These are phyloP conservation scores for Campoletis sonorensis DNA, from an alignment of 1,140 invertebrate genomes.

Conservation along the genomic window DNA sequence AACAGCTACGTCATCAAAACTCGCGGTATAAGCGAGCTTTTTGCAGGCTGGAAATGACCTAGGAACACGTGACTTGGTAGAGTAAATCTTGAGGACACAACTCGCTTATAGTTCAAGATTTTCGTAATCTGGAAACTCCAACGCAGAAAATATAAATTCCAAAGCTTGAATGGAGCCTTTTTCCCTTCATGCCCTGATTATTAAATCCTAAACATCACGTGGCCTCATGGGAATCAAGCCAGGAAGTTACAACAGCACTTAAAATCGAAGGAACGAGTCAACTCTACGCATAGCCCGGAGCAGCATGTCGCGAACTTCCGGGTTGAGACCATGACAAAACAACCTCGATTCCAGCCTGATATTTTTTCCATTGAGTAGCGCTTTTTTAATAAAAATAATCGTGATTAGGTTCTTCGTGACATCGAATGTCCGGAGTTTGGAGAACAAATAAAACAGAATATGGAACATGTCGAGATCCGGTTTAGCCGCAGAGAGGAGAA, in stretches of 20 bases:
- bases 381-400: neutral
- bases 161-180: too few species aligned
- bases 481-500: neutral
- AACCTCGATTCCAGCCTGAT: neutral
- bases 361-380: neutral
- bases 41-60: neutral
- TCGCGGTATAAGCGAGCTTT: neutral
- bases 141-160: too few species aligned
- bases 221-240: too few species aligned
- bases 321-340: neutral
- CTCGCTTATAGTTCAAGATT: too few species aligned
- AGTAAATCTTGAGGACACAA: too few species aligned
- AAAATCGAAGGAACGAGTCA: neutral
- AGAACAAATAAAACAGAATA: neutral
- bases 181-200: too few species aligned
- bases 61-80: neutral
- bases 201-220: too few species aligned
- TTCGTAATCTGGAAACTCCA: too few species aligned
- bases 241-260: too few species aligned
- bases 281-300: neutral
- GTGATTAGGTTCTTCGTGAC: neutral
- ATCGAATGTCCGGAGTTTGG: neutral
- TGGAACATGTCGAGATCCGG: neutral
- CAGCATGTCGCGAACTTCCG: neutral
- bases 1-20: neutral